These are phyloP conservation scores for Nemurella pictetii DNA, from an alignment of 2,888 invertebrate species.

Conservation along the genomic window DNA sequence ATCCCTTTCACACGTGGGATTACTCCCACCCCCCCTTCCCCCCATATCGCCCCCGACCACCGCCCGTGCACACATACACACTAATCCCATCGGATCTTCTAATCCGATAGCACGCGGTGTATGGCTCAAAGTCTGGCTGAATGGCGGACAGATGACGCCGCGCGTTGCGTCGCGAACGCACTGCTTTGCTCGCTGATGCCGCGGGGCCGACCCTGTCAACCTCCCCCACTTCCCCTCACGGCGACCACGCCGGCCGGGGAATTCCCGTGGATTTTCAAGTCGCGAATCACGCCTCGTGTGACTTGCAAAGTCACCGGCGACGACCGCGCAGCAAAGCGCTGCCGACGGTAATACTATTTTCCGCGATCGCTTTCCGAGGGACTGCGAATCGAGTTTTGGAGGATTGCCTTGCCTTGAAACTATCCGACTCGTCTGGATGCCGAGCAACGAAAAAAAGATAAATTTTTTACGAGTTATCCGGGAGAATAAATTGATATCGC, in stretches of 20 bases:
- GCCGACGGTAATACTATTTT: not conserved
- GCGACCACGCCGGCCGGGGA: too few relatives aligned
- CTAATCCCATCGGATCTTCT: slow-evolving; percentile 19
- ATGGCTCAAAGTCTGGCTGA: not conserved
- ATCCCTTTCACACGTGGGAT: slow-evolving; percentile 26
- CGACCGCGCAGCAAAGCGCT: too few relatives aligned
- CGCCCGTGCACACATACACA: not conserved
- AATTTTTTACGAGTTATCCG: not conserved
- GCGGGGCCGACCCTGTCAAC: too few relatives aligned
- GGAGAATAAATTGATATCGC: not conserved
- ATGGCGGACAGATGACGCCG: not conserved
- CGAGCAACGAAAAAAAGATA: not conserved
- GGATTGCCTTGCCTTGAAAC: not conserved
- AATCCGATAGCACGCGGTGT: slow-evolving; percentile 9
- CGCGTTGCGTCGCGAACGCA: too few relatives aligned
- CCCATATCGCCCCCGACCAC: not conserved
- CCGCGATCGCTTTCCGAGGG: not conserved
- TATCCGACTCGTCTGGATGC: not conserved
- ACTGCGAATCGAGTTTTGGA: not conserved
- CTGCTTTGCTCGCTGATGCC: too few relatives aligned
- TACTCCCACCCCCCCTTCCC: not conserved
- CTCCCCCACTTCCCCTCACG: too few relatives aligned
- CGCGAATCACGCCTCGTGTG: not conserved
- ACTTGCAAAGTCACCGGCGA: not conserved
- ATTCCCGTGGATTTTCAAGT: not conserved